Evolutionary conservation across 2,113 vertebrate species (phyloP).

Genomic region (Leptobrachium leishanense): DNA sequence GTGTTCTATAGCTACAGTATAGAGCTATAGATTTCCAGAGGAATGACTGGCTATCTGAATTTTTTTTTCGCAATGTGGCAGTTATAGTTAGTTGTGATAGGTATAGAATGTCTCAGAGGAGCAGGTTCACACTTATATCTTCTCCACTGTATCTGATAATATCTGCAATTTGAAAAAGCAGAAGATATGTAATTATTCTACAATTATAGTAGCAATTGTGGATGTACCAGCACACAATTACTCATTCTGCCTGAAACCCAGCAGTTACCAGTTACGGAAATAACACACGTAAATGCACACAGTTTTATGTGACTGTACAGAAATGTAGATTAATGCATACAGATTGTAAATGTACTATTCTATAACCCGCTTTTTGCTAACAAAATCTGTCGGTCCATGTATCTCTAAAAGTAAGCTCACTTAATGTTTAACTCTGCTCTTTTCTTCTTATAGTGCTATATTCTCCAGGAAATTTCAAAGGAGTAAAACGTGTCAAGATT

Average conservation of each 20-base stretch:
- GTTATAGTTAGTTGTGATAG: conserved; percentile 30
- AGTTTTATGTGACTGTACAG: conserved; percentile 25
- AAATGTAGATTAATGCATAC: conserved; percentile 29
- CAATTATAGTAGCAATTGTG: conserved; percentile 46
- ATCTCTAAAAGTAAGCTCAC: too few species aligned
- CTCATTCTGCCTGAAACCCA: conserved; percentile 44
- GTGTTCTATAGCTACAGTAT: too few species aligned
- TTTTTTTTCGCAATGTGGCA: conserved; percentile 11
- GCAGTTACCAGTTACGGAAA: conserved; percentile 44
- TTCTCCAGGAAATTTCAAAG: too few species aligned
- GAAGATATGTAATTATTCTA: conserved; percentile 44
- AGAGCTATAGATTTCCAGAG: too few species aligned
- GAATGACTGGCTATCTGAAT: conserved; percentile 6
- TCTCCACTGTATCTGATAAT: conserved; percentile 38
- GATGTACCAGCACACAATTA: conserved; percentile 45
- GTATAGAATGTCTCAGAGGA: conserved; percentile 36
- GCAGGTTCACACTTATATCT: conserved; percentile 36
- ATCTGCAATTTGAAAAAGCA: conserved; percentile 43
- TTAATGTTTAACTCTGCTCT: too few species aligned
- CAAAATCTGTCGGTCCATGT: too few species aligned
- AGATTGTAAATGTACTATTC: conserved; percentile 18
- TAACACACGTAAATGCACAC: conserved; percentile 18
- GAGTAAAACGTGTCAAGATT: too few species aligned
- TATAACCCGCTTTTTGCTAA: background rate
- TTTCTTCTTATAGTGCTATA: too few species aligned